Evolutionary conservation across 1,140 invertebrate genomes (phyloP), one percentile per base, ranked within the genome.

Genomic region (Akabosia matsudoensis): DNA sequence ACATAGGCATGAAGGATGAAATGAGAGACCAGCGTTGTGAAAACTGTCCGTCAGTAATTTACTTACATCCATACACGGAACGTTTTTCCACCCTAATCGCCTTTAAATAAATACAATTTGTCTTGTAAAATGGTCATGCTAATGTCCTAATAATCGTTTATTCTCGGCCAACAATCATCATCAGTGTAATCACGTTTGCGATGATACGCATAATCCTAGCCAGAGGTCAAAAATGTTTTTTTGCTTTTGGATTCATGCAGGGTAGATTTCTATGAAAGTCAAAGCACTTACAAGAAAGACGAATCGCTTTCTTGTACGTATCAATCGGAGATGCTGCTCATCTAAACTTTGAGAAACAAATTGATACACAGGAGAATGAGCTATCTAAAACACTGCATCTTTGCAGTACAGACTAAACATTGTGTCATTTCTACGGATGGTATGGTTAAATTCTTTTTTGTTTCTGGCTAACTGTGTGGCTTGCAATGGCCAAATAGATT

Each of bases 171-270:
- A 56, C 10, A 56, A 56, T 56, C 54, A 56, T 56, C 54, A 56
- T n/a, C n/a, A n/a, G n/a, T n/a, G n/a, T 56, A 56, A 56, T 56
- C 54, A 56, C 24, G 54, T 3, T 22, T 22, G 24, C 22, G 54
- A 56, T 56, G 54, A 56, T 56, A 56, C 54, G 54, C 54, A 56
- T 56, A 56, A 56, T 56, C 54, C 24, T 56, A n/a, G 54, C 54
- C 54, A 56, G 24, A 56, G 54, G 54, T 56, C 54, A 56, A 56
- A 56, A n/a, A n/a, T n/a, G n/a, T n/a, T n/a, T n/a, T n/a, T n/a
- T n/a, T n/a, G n/a, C n/a, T n/a, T n/a, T n/a, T n/a, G n/a, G n/a
- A n/a, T n/a, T n/a, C n/a, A n/a, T n/a, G n/a, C n/a, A n/a, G n/a
- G 3, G 54, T 16, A 56, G 54, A 16, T 45, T 45, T 45, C 18